phyloP scores from a whole-genome alignment of 2,113 vertebrate genomes.

The Thomomys bottae region DNA sequence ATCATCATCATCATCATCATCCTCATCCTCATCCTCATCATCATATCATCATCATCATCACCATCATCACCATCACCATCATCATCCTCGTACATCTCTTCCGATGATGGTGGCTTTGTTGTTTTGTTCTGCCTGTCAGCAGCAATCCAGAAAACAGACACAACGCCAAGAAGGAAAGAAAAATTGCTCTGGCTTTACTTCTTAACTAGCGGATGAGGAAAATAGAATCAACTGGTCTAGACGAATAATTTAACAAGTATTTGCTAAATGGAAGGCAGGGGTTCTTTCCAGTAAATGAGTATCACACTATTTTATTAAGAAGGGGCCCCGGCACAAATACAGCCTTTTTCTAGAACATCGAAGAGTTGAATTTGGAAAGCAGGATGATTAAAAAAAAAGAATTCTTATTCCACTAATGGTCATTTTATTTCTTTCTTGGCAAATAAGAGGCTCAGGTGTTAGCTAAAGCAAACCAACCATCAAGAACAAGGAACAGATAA shows the following conservation, averaged over 20 bases:
- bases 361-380: not conserved
- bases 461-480: constrained; percentile 39
- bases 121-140: no score
- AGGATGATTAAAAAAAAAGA: not conserved
- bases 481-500: constrained; percentile 57
- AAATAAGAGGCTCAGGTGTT: constrained; percentile 18
- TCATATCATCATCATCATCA: no score
- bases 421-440: constrained; percentile 27
- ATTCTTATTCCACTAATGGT: not conserved
- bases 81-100: no score
- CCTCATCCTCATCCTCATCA: no score
- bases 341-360: not conserved
- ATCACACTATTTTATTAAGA: not conserved
- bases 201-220: not conserved
- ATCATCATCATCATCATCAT: no score
- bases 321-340: not conserved
- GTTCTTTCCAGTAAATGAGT: not conserved
- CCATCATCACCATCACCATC: no score
- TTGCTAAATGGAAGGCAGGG: not conserved
- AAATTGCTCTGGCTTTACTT: not conserved
- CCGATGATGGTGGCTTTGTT: no score
- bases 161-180: not conserved
- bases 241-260: not conserved
- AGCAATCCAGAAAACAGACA: not conserved
- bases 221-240: not conserved